A percentile compares a stretch with the other conserved stretches of the same genome.
These are phyloP conservation scores for Gymnorhina tibicen DNA, from an alignment of 2,113 vertebrate genomes.

Conservation along the genomic window DNA sequence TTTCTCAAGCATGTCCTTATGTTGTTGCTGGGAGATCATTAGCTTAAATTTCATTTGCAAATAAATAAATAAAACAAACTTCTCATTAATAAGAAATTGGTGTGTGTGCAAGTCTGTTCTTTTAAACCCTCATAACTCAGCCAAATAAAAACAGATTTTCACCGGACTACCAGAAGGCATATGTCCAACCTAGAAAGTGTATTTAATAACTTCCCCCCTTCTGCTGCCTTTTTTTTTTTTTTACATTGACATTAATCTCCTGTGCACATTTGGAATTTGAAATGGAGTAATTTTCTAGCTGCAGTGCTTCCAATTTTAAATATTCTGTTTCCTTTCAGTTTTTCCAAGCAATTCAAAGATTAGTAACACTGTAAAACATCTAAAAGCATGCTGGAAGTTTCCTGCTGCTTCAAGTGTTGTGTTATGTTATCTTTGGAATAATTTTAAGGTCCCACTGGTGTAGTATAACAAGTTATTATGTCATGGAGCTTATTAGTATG, in stretches of 20 bases:
- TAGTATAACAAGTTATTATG: slow-evolving; percentile 79
- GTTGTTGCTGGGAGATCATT: background rate
- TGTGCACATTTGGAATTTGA: slow-evolving; percentile 70
- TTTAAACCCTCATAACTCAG: slow-evolving; percentile 37
- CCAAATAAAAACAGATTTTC: slow-evolving; percentile 44
- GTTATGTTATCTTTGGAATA: slow-evolving; percentile 90
- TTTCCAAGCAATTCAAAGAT: slow-evolving; percentile 79
- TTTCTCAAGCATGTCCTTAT: background rate
- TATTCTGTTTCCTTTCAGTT: slow-evolving; percentile 78
- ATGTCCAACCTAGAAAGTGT: slow-evolving; percentile 40
- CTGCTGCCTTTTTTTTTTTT: slow-evolving; percentile 4
- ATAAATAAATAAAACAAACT: background rate
- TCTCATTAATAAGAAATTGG: background rate
- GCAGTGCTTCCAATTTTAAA: slow-evolving; percentile 76
- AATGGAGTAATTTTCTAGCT: slow-evolving; percentile 71
- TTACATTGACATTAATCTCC: slow-evolving; percentile 68
- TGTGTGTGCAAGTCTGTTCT: background rate
- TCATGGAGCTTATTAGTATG: slow-evolving; percentile 82
- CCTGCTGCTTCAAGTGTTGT: slow-evolving; percentile 82
- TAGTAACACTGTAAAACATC: slow-evolving; percentile 87
- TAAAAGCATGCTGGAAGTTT: slow-evolving; percentile 83
- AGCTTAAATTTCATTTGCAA: slow-evolving; percentile 4
- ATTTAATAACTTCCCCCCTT: slow-evolving; percentile 36
- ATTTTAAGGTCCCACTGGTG: slow-evolving; percentile 78
- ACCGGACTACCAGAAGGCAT: background rate